Percentiles rank a stretch among this genome's conserved stretches.
Evolutionary conservation across 2,797 vertebrate species (phyloP).

Genomic region (Muraenolepis orangiensis): DNA sequence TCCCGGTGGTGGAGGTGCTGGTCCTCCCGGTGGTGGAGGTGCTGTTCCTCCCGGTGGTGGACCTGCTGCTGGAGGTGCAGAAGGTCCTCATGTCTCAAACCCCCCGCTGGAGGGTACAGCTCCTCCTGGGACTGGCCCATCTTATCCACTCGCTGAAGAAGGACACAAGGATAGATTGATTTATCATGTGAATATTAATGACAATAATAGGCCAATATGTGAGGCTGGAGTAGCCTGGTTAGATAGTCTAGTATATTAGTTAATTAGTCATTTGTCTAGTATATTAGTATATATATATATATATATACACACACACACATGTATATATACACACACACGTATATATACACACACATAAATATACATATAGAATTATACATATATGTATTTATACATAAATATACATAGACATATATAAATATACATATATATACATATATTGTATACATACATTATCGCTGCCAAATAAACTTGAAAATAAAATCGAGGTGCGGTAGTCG

Average conservation of each 20-base stretch:
- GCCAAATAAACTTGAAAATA: background rate
- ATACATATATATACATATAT: too few species aligned
- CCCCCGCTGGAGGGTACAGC: slow-evolving; percentile 69
- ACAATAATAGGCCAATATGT: background rate
- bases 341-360: too few species aligned
- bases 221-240: too few species aligned
- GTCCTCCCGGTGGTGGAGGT: slow-evolving; percentile 65
- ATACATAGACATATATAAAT: too few species aligned
- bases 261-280: too few species aligned
- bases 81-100: slow-evolving; percentile 69
- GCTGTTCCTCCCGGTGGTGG: slow-evolving; percentile 40
- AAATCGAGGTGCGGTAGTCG: slow-evolving; percentile 1
- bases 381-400: too few species aligned
- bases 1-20: slow-evolving; percentile 63
- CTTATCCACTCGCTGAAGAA: slow-evolving; percentile 69
- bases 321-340: too few species aligned
- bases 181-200: background rate
- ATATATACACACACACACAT: too few species aligned
- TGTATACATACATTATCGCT: too few species aligned
- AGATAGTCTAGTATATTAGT: too few species aligned
- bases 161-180: background rate
- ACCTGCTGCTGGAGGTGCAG: slow-evolving; percentile 71
- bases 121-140: slow-evolving; percentile 88
- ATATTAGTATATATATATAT: too few species aligned
- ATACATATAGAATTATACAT: too few species aligned